Base-by-base conservation (phyloP, 2,888 invertebrate species). In the Yponomeuta sedellus region DNA sequence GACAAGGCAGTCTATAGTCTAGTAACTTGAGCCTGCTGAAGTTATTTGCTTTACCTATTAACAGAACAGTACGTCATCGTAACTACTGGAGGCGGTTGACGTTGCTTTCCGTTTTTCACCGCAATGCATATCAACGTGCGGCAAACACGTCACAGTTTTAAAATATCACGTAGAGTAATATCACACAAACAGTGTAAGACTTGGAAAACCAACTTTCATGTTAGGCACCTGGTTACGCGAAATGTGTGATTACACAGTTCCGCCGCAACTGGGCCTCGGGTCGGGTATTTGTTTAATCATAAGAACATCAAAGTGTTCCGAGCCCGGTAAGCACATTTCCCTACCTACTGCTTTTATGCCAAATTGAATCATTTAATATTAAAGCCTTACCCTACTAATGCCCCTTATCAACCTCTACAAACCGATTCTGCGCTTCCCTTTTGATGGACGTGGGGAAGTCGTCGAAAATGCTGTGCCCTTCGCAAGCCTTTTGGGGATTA, bases 241-340 rank as follows among this genome's bases (percentile, higher is more conserved):
- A 16, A 52, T 52, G 44, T 52, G 44, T 52, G 44, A 52, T 52
- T 16, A 16, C 16, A 16, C 44, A 16, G 44, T 52, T 6, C 8
- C 44, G 16, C 12, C 44, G 44, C 44, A 52, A 52, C 44, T 52
- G 16, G 44, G 44, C 5, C 12, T 25, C 28, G 40, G 69, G 61
- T 70, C 72, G 68, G 28, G n/a, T 64, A 64, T 34, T 69, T 73
- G 66, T 66, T 58, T 70, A 73, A 71, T 69, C 69, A 67, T 69
- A 65, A 57, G 66, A 66, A 70, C 58, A 20, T 58, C 58, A 64
- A 40, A 63, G 44, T 52, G 44, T 52, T 16, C 44, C 44, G 16
- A 52, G 44, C 1, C 16, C 44, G 62, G 61, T 39, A 68, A 64
- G 61, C 59, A 66, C 62, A 65, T 66, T 69, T 64, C 34, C 34